Evolutionary conservation across 1,140 invertebrate genomes (phyloP).

Genomic region (Pantala flavescens): DNA sequence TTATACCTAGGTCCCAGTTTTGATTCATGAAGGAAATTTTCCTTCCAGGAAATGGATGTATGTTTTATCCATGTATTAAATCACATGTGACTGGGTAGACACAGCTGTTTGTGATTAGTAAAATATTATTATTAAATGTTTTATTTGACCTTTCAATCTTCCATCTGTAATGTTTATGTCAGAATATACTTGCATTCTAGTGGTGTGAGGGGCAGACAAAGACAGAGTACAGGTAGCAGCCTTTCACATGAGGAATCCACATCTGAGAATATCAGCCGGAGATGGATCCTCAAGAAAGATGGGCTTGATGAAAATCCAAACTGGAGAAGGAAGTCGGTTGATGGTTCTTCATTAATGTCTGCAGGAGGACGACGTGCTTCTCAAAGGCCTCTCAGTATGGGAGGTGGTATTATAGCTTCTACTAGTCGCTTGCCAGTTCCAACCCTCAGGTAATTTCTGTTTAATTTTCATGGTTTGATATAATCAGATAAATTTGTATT

Average conservation of each 20-base stretch:
- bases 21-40: too few relatives aligned
- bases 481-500: too few relatives aligned
- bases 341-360: neutral
- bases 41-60: too few relatives aligned
- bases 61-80: too few relatives aligned
- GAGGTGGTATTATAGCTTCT: neutral
- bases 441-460: neutral
- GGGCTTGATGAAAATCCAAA: neutral
- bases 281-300: neutral
- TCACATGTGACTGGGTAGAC: too few relatives aligned
- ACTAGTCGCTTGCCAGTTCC: constrained; percentile 7
- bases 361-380: neutral
- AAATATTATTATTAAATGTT: too few relatives aligned
- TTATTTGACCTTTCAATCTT: too few relatives aligned
- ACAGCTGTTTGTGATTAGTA: too few relatives aligned
- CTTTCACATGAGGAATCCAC: neutral
- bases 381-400: neutral
- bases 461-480: too few relatives aligned
- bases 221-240: neutral
- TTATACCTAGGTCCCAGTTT: too few relatives aligned
- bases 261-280: neutral
- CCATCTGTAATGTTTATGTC: too few relatives aligned
- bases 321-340: neutral
- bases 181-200: neutral
- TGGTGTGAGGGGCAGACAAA: neutral